These are phyloP conservation scores for Blennius ocellaris DNA, from an alignment of 2,113 vertebrate species.

Conservation along the genomic window DNA sequence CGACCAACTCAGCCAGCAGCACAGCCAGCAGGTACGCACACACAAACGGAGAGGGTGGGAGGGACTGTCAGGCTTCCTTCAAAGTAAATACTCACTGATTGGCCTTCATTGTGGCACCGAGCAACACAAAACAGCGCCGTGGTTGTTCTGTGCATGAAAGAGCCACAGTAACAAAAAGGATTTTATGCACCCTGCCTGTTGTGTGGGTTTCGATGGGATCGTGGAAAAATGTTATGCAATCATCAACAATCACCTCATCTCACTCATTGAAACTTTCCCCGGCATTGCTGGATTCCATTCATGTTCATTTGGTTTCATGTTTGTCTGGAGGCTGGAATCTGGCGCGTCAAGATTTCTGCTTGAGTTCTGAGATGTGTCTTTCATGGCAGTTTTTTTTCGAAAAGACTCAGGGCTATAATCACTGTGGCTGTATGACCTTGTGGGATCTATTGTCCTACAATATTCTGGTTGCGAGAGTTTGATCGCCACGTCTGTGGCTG, in stretches of 20 bases:
- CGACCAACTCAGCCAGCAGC: constrained; percentile 65
- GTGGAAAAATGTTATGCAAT: constrained; percentile 39
- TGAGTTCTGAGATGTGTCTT: neutral
- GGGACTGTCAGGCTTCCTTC: neutral
- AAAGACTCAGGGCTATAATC: too few relatives aligned
- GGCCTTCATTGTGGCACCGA: constrained; percentile 9
- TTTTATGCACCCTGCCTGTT: constrained; percentile 32
- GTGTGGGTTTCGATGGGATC: constrained; percentile 50
- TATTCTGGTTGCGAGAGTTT: neutral
- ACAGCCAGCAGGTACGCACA: constrained; percentile 70
- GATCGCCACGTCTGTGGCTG: neutral
- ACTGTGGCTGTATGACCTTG: too few relatives aligned
- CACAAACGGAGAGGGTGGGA: neutral
- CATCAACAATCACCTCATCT: constrained; percentile 46
- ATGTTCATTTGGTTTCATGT: constrained; percentile 48
- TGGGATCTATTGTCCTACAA: too few relatives aligned
- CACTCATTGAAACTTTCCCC: constrained; percentile 43
- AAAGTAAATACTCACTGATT: constrained; percentile 8
- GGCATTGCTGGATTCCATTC: constrained; percentile 67
- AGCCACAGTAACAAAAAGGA: constrained; percentile 40
- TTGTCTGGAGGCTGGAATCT: constrained; percentile 68
- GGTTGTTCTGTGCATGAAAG: constrained; percentile 33
- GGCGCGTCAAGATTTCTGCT: constrained; percentile 63
- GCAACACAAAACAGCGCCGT: constrained; percentile 8
- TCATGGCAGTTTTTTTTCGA: neutral